Evolutionary conservation across 2,797 vertebrate genomes (phyloP).

Genomic region (Siniperca obscura): DNA sequence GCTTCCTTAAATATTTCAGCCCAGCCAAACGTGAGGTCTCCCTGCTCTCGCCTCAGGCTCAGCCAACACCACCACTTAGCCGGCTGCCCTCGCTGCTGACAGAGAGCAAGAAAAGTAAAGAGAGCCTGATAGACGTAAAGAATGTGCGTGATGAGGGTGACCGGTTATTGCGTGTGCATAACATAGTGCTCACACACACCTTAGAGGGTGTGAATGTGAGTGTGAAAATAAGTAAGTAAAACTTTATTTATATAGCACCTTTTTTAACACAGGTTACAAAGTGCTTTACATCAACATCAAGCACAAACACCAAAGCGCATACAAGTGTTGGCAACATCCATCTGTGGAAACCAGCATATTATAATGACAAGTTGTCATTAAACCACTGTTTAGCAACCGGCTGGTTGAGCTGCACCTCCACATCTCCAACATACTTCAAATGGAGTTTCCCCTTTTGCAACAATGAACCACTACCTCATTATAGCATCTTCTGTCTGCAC

Average conservation of each 20-base stretch:
- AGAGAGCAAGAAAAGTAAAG: constrained; percentile 38
- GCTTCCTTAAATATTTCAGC: constrained; percentile 75
- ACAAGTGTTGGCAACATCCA: constrained; percentile 13
- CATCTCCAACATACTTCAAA: constrained; percentile 18
- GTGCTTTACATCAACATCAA: too few species aligned
- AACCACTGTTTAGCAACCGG: constrained; percentile 33
- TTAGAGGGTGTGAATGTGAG: constrained; percentile 7
- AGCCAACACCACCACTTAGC: constrained; percentile 64
- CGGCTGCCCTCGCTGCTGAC: constrained; percentile 50
- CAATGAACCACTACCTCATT: constrained; percentile 52
- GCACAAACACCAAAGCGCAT: too few species aligned
- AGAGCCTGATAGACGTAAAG: constrained; percentile 31
- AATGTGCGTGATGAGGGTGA: constrained; percentile 29
- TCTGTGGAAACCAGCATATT: constrained; percentile 24
- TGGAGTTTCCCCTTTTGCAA: constrained; percentile 34
- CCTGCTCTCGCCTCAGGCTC: constrained; percentile 63
- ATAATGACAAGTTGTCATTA: constrained; percentile 49
- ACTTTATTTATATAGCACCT: too few species aligned
- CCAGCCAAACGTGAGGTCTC: constrained; percentile 69
- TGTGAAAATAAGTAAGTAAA: background rate
- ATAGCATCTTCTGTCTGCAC: constrained; percentile 45
- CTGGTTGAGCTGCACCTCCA: constrained; percentile 24
- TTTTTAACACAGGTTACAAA: too few species aligned
- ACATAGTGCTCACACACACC: background rate
- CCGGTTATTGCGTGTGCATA: background rate